These are phyloP conservation scores for Mirounga angustirostris DNA, from an alignment of 2,113 vertebrate species.

Conservation along the genomic window DNA sequence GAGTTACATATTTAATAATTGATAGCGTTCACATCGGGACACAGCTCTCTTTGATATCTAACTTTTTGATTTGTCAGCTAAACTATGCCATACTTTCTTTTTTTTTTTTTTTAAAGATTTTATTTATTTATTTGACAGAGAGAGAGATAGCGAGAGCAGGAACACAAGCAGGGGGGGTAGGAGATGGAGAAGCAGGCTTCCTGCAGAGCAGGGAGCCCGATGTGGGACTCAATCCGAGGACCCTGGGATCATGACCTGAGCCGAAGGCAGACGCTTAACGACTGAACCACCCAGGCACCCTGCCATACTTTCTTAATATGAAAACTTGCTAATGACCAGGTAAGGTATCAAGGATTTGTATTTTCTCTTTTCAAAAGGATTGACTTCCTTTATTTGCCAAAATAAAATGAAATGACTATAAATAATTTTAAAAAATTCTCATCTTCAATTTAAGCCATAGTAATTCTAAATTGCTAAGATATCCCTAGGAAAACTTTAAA, in stretches of 20 bases:
- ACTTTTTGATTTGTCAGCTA: neutral
- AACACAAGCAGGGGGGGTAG: no score
- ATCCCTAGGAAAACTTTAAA: neutral
- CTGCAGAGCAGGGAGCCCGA: no score
- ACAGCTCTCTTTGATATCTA: neutral
- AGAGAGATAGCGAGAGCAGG: no score
- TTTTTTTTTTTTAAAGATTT: no score
- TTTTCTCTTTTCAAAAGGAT: conserved; percentile 4
- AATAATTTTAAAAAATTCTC: neutral
- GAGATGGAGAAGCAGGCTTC: no score
- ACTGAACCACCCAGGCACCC: no score
- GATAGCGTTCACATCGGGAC: neutral
- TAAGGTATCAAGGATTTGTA: neutral
- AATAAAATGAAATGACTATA: neutral
- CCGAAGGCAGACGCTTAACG: no score
- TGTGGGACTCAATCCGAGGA: no score
- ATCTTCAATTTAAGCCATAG: neutral
- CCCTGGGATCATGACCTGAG: no score
- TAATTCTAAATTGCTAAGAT: neutral
- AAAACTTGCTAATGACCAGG: neutral
- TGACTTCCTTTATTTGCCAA: neutral
- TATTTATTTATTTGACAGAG: no score
- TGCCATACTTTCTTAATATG: neutral
- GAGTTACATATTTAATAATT: neutral
- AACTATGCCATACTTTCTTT: neutral